Conservation (phyloP, 2,888 invertebrate genomes). For the Trachelus troglodyta region DNA sequence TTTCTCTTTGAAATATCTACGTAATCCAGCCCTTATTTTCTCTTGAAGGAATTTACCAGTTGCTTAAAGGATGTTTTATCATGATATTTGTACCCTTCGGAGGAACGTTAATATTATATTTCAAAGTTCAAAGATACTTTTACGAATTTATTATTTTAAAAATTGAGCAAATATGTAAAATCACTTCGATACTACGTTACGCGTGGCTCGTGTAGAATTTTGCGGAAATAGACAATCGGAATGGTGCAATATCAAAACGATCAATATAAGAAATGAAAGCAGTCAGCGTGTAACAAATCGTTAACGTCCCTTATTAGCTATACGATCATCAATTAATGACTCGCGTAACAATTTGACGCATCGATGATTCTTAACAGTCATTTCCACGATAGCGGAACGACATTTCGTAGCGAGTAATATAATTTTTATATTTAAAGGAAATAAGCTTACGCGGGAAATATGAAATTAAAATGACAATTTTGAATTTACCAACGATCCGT, state of each 20-base stretch:
- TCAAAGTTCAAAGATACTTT: no score
- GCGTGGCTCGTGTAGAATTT: no score
- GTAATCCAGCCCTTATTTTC: neutral
- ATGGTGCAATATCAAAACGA: neutral
- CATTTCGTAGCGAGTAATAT: neutral
- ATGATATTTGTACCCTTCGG: no score
- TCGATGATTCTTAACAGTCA: neutral
- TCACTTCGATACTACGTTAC: no score
- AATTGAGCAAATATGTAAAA: no score
- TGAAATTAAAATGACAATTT: neutral
- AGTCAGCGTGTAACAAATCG: neutral
- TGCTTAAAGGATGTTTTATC: no score
- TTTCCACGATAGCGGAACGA: neutral
- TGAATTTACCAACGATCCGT: neutral
- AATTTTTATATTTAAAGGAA: neutral
- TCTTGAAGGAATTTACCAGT: no score
- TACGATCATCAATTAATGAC: neutral
- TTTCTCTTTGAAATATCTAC: neutral
- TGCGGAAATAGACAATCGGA: no score
- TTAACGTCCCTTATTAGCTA: neutral
- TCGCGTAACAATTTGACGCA: neutral
- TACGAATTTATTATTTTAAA: no score
- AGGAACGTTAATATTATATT: no score
- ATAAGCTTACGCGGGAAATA: neutral
- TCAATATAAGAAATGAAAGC: neutral